Evolutionary conservation across 2,888 invertebrate species (phyloP), one percentile per base, ranked within the genome.

Genomic region (Brachyopa scutellaris): DNA sequence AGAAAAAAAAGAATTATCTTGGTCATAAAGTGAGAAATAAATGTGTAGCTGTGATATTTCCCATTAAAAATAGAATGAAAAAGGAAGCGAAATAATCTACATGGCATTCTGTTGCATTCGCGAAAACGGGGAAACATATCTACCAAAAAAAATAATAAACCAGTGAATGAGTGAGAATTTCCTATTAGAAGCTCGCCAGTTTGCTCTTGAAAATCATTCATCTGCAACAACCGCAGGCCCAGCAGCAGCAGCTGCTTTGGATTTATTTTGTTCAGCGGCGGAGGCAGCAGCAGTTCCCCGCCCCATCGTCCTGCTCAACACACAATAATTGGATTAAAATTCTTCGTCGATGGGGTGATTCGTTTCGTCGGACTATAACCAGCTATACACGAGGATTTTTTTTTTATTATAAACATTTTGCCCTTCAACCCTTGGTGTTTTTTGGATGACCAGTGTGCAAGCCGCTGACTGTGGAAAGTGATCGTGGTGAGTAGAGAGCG

Each of bases 151-250:
- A 38, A 57, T 2, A 11, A 47, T 19, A 66, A 79, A 67, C 64
- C 57, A 40, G 66, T 72, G 64, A 70, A 66, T 53, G 59, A 80
- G 70, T 76, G 66, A 77, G 59, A 59, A 82, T 64, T 82, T 76
- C 38, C 59, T 47, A 82, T 66, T 66, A 64, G 59, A 59, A 74
- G 66, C 55, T 47, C 23, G 36, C 1, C 45, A 42, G 13, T 38
- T 59, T 82, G 76, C 70, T 77, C 82, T 77, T 82, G 77, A 82
- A 82, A 82, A 77, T 66, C 66, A 72, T 80, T 80, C 62, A 80
- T 73, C 73, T 79, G 69, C 80, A 74, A 64, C 80, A 69, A 38
- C 40, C 49, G 69, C 61, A 42, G 19, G 23, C 47, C 26, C 49
- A 79, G 73, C 80, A 74, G 80, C 80, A 74, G 80, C 26, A 5